Conservation (phyloP, 2,113 vertebrate species). For the Microtus richardsoni region DNA sequence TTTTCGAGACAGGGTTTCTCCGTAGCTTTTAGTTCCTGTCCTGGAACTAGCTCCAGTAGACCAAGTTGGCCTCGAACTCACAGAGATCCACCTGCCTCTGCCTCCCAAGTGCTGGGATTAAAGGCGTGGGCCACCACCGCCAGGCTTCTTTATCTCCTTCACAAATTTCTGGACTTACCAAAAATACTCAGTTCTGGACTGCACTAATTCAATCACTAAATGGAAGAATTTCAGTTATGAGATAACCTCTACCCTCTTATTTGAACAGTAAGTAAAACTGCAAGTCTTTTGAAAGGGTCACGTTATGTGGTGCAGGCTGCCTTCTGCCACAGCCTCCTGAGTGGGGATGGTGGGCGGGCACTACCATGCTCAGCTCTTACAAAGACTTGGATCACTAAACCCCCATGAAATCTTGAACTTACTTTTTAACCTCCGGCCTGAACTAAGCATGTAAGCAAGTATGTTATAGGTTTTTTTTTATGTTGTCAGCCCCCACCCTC, state of each 20-base stretch:
- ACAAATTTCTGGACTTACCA: not conserved
- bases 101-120: too few relatives aligned
- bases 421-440: not conserved
- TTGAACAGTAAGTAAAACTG: not conserved
- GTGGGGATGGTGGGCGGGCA: too few relatives aligned
- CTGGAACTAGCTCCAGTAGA: too few relatives aligned
- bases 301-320: not conserved
- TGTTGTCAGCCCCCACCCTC: not conserved
- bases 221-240: not conserved
- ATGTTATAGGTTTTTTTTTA: too few relatives aligned
- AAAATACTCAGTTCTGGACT: not conserved
- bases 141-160: not conserved
- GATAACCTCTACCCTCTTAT: not conserved
- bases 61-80: too few relatives aligned
- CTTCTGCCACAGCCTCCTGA: not conserved
- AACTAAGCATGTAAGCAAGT: not conserved
- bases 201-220: not conserved
- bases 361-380: not conserved
- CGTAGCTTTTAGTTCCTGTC: too few relatives aligned
- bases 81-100: too few relatives aligned
- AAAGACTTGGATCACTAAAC: not conserved
- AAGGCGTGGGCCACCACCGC: too few relatives aligned
- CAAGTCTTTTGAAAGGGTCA: not conserved
- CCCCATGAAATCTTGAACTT: not conserved
- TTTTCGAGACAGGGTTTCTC: too few relatives aligned